Percentiles rank a stretch among this genome's conserved stretches.
Conservation (phyloP, 2,797 vertebrate species). For the Distichodus sexfasciatus region DNA sequence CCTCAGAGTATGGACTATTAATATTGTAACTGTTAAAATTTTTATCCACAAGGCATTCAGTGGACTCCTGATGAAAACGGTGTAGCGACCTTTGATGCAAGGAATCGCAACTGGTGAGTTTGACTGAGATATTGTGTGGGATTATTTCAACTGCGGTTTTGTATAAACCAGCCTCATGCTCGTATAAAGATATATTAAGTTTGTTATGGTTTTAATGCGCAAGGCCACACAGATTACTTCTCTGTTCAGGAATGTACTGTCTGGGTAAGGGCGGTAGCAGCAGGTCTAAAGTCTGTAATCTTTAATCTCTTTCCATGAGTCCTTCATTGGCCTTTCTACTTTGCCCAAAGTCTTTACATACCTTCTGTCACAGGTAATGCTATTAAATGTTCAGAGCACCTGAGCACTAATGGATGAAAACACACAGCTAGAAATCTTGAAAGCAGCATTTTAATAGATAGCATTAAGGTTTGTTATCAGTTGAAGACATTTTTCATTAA, state of each 20-base stretch:
- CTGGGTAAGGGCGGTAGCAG: neutral
- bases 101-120: conserved; percentile 92
- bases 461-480: too few relatives aligned
- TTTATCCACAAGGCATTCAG: conserved; percentile 81
- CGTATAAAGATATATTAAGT: too few relatives aligned
- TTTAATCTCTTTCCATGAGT: conserved; percentile 22
- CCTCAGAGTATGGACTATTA: too few relatives aligned
- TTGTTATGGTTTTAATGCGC: too few relatives aligned
- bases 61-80: conserved; percentile 93
- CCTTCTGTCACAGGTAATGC: conserved; percentile 27
- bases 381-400: conserved; percentile 24
- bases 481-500: too few relatives aligned
- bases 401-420: conserved; percentile 1
- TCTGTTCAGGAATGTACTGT: neutral
- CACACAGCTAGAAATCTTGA: neutral
- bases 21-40: neutral
- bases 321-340: conserved; percentile 3
- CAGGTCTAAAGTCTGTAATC: conserved; percentile 18
- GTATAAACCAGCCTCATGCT: too few relatives aligned
- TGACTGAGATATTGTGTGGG: neutral
- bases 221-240: too few relatives aligned
- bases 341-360: conserved; percentile 19
- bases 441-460: neutral
- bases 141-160: too few relatives aligned
- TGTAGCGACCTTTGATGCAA: conserved; percentile 91